Base-by-base conservation (phyloP, 2,888 invertebrate genomes). In the Microplitis deprimator region DNA sequence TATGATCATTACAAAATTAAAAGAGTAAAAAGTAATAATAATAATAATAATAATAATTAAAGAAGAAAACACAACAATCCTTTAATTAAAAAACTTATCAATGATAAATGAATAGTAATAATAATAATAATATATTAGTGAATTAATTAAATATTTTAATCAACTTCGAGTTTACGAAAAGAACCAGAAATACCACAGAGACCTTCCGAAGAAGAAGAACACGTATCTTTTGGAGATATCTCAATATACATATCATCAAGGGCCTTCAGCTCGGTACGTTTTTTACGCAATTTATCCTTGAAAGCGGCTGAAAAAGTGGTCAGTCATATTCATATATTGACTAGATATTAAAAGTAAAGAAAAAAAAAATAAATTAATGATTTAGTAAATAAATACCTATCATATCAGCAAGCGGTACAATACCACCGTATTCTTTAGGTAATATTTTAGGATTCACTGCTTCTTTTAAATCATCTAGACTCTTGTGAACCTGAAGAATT, bases 371-470 rank as follows among this genome's bases (percentile, higher is more conserved):
- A 39, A n/a, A 60, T 71, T 38, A 3, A n/a, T 72, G 16, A 20
- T 17, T 1, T 20, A 20, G 20, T 72, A 10, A 67, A 41, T 20
- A 68, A 85, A 92, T 92, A 89, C 94, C 93, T 79, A 96, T 94
- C 95, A 97, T 96, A 73, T 96, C 95, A 40, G 91, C 91, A 73
- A 96, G 90, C 17, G 96, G 95, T 20, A 96, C 92, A 20, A 93
- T 93, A n/a, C 97, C 97, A 7, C 97, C 97, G 86, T 96, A 97
- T 90, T 97, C 97, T 88, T 95, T 94, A 0, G 97, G 97, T 80
- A 97, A 90, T 84, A 96, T 94, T 78, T 93, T 92, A 38, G 93
- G 92, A 87, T 96, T 93, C 6, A 96, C 92, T 83, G 93, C 92
- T 64, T 93, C 92, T 81, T 93, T 93, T 59, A 96, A 90, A n/a